phyloP scores from a whole-genome alignment of 2,797 vertebrate species.

The Eupleurogrammus muticus region DNA sequence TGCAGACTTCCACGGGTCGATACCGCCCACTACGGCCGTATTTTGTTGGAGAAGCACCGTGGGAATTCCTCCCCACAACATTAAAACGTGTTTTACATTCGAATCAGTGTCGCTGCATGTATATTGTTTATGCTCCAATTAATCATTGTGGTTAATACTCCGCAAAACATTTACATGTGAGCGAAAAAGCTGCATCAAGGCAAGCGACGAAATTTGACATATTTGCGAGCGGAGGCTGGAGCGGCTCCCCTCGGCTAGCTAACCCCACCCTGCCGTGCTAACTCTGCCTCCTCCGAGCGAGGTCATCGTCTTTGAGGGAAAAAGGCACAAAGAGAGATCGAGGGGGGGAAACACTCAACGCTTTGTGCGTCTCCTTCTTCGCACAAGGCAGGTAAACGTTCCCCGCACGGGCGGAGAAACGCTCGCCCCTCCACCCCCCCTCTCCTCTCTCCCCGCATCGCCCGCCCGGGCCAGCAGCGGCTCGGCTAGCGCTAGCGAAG shows the following conservation, averaged over 20 bases:
- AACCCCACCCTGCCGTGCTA: conserved; percentile 76
- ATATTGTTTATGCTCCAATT: rapidly evolving
- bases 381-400: background rate
- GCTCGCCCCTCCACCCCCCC: background rate
- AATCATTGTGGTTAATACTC: rapidly evolving
- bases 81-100: rapidly evolving
- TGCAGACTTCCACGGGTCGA: background rate
- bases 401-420: background rate
- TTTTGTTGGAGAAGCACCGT: conserved; percentile 32
- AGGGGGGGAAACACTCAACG: rapidly evolving
- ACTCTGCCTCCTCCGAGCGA: conserved; percentile 34
- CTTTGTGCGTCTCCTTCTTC: rapidly evolving
- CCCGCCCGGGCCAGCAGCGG: conserved; percentile 31
- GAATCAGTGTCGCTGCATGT: rapidly evolving
- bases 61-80: conserved; percentile 19
- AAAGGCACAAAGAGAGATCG: background rate
- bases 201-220: background rate
- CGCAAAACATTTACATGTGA: rapidly evolving
- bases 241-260: conserved; percentile 46
- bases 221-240: conserved; percentile 28
- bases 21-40: conserved; percentile 53
- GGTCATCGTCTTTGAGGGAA: conserved; percentile 4
- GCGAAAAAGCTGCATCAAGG: rapidly evolving
- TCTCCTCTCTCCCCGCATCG: too few species aligned
- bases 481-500: conserved; percentile 55